These are phyloP conservation scores for Chiridota heheva DNA, from an alignment of 35 echinoderm and acorn worm species.

Conservation along the genomic window DNA sequence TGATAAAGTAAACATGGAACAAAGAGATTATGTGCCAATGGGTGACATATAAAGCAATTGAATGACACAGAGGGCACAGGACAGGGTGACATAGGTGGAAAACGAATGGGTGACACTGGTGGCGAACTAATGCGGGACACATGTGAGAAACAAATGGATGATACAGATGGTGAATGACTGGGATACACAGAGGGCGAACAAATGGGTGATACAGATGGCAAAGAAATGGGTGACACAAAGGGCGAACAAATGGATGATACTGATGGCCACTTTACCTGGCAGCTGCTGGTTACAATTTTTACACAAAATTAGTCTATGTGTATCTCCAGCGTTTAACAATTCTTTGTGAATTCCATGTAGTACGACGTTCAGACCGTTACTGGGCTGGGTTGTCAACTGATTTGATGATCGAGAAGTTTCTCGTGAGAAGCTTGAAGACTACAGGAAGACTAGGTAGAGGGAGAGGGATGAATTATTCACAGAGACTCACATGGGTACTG, in stretches of 20 bases:
- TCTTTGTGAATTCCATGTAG: background rate
- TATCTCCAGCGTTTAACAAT: no score
- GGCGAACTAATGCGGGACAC: no score
- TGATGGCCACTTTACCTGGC: slow-evolving; percentile 12
- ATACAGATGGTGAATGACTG: no score
- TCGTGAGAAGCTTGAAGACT: slow-evolving; percentile 17
- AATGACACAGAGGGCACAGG: no score
- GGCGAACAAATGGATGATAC: background rate
- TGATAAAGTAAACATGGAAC: background rate
- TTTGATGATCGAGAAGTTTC: slow-evolving; percentile 16
- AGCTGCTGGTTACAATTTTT: slow-evolving; percentile 24
- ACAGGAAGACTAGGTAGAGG: slow-evolving; percentile 13
- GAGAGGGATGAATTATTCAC: background rate
- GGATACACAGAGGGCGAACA: no score
- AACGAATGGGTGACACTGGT: no score
- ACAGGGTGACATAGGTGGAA: no score
- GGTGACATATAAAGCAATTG: background rate
- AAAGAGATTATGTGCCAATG: no score
- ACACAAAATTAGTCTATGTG: background rate
- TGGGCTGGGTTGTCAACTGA: slow-evolving; percentile 31
- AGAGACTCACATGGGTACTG: slow-evolving; percentile 25
- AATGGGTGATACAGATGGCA: no score
- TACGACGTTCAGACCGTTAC: no score
- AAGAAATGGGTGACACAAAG: background rate
- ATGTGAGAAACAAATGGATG: no score